Evolutionary conservation across 2,797 vertebrate genomes (phyloP).

Genomic region (Enteromius paludinosus): DNA sequence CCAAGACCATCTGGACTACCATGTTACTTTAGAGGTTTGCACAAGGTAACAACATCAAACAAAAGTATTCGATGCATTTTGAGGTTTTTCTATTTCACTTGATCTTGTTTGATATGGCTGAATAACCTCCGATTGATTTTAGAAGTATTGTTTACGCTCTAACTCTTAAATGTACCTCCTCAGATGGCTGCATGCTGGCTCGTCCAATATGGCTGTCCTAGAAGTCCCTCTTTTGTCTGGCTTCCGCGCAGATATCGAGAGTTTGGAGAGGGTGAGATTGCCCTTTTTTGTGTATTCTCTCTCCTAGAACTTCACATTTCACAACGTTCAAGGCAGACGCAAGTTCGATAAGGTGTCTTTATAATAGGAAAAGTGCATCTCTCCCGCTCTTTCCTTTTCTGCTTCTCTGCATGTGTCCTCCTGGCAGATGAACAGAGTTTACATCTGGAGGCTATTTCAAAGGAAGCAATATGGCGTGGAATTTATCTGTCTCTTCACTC

Average conservation of each 20-base stretch:
- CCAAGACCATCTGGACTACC: slow-evolving; percentile 88
- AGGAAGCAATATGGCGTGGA: slow-evolving; percentile 74
- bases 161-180: slow-evolving; percentile 1
- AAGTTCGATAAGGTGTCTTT: slow-evolving; percentile 20
- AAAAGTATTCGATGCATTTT: background rate
- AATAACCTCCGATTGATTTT: background rate
- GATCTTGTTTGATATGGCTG: background rate
- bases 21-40: slow-evolving; percentile 88
- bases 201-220: slow-evolving; percentile 94
- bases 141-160: background rate
- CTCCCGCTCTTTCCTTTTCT: slow-evolving; percentile 18
- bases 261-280: slow-evolving; percentile 86
- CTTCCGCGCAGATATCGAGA: slow-evolving; percentile 87
- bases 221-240: slow-evolving; percentile 91
- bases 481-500: slow-evolving; percentile 65
- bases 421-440: slow-evolving; percentile 70
- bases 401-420: slow-evolving; percentile 59
- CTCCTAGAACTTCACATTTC: slow-evolving; percentile 17
- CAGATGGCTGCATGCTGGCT: slow-evolving; percentile 92
- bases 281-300: background rate
- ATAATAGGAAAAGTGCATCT: slow-evolving; percentile 15
- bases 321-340: slow-evolving; percentile 10
- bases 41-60: slow-evolving; percentile 77
- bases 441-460: slow-evolving; percentile 83
- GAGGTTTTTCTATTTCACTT: background rate